Evolutionary conservation across 1,140 invertebrate species (phyloP), one percentile per base, ranked within the genome.

Genomic region (Pachypeltis micranthus): DNA sequence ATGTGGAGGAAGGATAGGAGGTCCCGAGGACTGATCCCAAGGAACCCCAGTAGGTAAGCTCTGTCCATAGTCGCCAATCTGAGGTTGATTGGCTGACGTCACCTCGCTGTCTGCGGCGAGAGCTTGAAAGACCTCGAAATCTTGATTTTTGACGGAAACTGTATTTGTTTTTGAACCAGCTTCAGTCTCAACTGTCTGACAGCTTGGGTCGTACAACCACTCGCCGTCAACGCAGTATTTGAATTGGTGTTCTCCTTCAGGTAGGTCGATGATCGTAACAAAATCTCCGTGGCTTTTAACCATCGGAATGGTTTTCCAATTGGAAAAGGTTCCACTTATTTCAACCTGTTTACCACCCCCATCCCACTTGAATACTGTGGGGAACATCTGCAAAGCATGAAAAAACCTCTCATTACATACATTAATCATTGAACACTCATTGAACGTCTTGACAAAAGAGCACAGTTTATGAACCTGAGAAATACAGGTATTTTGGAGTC

Each of bases 181-280:
- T 47, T 87, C 86, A 77, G 90, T 91, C 70, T 93, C 88, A 61
- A 90, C 80, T 56, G 88, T 83, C 81, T 91, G 90, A 87, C 91
- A 74, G 67, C 80, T 81, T 44, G 90, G 86, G 78, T 97, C 92
- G 75, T 93, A 88, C 67, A 85, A 85, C 93, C 93, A 96, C 74
- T 95, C 91, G 1, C 95, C 96, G 79, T 99, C 97, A 26, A 99
- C 95, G 74, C 84, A 90, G 79, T 96, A 99, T 76, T 98, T 98
- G 77, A 97, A 99, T 74, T 98, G 90, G 76, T 99, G 95, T 72
- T 96, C 91, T 16, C 96, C 96, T 79, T 97, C 92, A 21, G 93
- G 91, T 64, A 98, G 77, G 78, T 98, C 93, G 65, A 98, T 85
- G 67, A 98, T 97, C 14, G 93, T 93, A n/a, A 95, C 90, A 82